Evolutionary conservation across 2,113 vertebrate genomes (phyloP).

Genomic region (Athene cunicularia): DNA sequence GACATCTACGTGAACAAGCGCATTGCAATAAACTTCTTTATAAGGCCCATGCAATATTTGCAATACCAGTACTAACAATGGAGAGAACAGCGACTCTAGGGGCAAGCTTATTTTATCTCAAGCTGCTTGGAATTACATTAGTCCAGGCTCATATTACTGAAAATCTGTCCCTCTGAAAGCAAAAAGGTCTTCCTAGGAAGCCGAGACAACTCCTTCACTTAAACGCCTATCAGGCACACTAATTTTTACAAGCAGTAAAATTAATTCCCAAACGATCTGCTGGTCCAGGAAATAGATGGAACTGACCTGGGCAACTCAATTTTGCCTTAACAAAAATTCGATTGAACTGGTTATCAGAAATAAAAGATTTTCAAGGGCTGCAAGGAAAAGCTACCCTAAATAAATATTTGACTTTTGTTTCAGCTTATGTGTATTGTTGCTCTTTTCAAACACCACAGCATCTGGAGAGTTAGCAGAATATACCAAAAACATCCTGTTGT

Average conservation of each 20-base stretch:
- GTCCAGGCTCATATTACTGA: fast-evolving
- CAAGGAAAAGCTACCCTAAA: not conserved
- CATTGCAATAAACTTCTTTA: not conserved
- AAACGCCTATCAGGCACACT: not conserved
- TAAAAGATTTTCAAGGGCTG: not conserved
- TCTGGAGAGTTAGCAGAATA: not conserved
- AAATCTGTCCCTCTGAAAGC: not conserved
- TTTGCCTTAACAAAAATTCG: not conserved
- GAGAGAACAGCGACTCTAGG: not conserved
- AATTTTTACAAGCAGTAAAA: not conserved
- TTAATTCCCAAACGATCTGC: not conserved
- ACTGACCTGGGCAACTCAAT: not conserved
- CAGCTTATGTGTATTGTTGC: not conserved
- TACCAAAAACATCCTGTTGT: not conserved
- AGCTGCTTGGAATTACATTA: not conserved
- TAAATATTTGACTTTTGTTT: not conserved
- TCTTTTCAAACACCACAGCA: not conserved
- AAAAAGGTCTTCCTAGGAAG: not conserved
- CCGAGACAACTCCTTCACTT: not conserved
- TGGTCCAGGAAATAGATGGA: not conserved
- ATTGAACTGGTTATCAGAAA: not conserved
- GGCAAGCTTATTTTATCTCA: not conserved
- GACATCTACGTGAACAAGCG: not conserved
- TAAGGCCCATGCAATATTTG: not conserved
- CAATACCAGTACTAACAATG: not conserved